These are phyloP conservation scores for Hemibates koningsi DNA, from an alignment of 2,113 vertebrate genomes.

Conservation along the genomic window DNA sequence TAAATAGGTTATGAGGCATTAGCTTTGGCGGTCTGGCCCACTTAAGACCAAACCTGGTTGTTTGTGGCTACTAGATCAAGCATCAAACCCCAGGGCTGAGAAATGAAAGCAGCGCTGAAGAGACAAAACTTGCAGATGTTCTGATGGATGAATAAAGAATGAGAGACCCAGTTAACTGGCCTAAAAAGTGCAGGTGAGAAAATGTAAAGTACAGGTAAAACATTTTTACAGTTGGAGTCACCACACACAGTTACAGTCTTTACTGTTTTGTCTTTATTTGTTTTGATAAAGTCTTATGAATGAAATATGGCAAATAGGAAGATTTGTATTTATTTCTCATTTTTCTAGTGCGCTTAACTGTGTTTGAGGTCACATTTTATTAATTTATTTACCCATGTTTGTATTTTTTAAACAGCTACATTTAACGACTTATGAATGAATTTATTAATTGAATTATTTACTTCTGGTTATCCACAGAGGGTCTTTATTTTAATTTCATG, in stretches of 20 bases:
- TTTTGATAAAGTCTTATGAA: neutral
- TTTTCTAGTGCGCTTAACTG: neutral
- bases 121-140: neutral
- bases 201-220: neutral
- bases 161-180: neutral
- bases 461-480: neutral
- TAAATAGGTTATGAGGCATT: neutral
- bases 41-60: neutral
- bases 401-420: neutral
- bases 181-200: neutral
- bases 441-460: neutral
- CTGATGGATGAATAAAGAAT: neutral
- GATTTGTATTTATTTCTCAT: neutral
- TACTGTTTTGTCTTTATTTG: neutral
- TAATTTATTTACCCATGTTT: neutral
- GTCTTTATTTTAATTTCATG: neutral
- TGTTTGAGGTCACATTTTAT: neutral
- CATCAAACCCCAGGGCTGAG: neutral
- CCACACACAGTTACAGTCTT: neutral
- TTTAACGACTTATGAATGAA: neutral
- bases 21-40: neutral
- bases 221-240: neutral
- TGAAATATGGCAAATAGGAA: neutral
- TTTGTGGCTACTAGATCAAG: neutral
- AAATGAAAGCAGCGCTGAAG: neutral